phyloP scores from a whole-genome alignment of 2,113 vertebrate species.

The Coptodon bakossiorum region DNA sequence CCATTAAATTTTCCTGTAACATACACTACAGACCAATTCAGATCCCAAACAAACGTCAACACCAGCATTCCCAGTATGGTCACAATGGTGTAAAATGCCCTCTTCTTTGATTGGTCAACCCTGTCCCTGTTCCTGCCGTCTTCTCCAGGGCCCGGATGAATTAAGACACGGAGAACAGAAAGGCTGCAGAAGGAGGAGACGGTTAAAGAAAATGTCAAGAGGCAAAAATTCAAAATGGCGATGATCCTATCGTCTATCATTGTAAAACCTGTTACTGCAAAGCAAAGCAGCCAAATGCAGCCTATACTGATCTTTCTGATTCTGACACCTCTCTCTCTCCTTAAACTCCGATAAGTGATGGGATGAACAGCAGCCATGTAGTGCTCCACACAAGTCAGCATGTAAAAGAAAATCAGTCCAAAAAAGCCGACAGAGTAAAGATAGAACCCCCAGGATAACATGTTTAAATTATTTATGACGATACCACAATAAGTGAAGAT shows the following conservation, averaged over 20 bases:
- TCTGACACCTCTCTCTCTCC: neutral
- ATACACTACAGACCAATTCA: neutral
- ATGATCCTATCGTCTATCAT: fast-evolving
- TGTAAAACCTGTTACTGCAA: fast-evolving
- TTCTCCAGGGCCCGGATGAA: neutral
- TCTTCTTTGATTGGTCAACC: neutral
- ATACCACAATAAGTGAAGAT: fast-evolving
- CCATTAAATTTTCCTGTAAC: neutral
- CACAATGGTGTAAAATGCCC: fast-evolving
- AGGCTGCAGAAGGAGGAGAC: neutral
- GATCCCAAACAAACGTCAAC: fast-evolving
- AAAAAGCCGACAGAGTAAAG: fast-evolving
- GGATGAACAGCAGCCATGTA: neutral
- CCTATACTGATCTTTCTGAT: fast-evolving
- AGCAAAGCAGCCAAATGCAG: neutral
- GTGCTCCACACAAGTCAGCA: neutral
- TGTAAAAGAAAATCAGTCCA: neutral
- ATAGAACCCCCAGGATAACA: fast-evolving
- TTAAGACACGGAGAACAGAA: neutral
- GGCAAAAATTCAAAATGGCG: neutral
- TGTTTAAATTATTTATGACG: neutral
- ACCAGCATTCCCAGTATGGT: fast-evolving
- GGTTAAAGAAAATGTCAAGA: neutral
- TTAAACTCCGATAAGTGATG: fast-evolving
- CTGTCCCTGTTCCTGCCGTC: fast-evolving